Percentiles rank a stretch among this genome's conserved stretches.
Conservation (phyloP, 2,113 vertebrate genomes). For the Uria lomvia region DNA sequence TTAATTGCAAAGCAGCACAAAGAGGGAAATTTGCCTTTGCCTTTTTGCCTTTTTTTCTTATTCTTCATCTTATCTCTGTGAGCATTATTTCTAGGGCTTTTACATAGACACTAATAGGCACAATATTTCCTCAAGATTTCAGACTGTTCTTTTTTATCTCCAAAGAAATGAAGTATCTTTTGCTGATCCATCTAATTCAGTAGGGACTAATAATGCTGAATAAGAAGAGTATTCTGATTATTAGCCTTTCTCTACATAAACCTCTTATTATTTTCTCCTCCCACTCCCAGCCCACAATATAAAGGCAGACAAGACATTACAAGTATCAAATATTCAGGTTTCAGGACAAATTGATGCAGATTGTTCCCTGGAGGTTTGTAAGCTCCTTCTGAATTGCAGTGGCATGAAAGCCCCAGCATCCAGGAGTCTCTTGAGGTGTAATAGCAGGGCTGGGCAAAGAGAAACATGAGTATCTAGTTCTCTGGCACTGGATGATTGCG, state of each 20-base stretch:
- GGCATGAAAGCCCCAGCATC: background rate
- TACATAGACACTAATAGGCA: background rate
- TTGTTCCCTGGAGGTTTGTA: background rate
- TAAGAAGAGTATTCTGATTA: constrained; percentile 11
- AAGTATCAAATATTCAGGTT: background rate
- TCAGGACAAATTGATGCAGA: background rate
- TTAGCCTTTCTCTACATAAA: background rate
- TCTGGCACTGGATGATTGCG: background rate
- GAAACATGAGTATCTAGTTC: background rate
- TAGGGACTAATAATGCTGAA: constrained; percentile 25
- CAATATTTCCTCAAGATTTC: constrained; percentile 15
- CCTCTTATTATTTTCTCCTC: background rate
- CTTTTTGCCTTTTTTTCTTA: constrained; percentile 17
- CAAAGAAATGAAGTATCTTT: background rate
- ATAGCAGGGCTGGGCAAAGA: background rate
- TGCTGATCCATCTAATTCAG: constrained; percentile 17
- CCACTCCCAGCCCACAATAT: background rate
- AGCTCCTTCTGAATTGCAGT: background rate
- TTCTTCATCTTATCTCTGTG: background rate
- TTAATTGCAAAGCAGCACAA: constrained; percentile 19
- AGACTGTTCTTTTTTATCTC: background rate
- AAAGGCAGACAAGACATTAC: constrained; percentile 10
- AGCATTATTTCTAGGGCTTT: background rate
- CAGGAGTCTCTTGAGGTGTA: background rate
- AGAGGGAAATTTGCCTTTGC: background rate